Conservation (phyloP, 2,888 invertebrate species). For the Dyspetes luteomarginatus region DNA sequence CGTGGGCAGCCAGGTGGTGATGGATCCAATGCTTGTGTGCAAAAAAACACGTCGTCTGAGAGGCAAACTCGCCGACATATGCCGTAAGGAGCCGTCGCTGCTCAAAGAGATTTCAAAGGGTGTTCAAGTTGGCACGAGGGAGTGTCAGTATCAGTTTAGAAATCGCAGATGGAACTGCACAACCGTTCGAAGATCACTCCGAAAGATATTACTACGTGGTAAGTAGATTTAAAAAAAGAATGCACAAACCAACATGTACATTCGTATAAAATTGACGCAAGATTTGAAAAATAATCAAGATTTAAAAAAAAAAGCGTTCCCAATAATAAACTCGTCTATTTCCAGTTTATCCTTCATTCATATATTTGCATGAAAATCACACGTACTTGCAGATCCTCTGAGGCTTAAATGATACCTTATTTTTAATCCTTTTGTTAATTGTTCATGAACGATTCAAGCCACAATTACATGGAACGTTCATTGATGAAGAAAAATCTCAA, state of each 20-base stretch:
- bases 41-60: slow-evolving; percentile 92
- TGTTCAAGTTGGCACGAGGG: slow-evolving; percentile 91
- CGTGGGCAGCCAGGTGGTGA: slow-evolving; percentile 93
- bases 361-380: no score
- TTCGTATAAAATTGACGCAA: not conserved
- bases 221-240: no score
- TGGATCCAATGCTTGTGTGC: slow-evolving; percentile 95
- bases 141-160: slow-evolving; percentile 95
- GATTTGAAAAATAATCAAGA: not conserved
- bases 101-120: slow-evolving; percentile 93
- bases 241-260: not conserved
- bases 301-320: no score
- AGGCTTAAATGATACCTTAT: no score
- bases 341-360: no score
- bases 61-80: slow-evolving; percentile 92
- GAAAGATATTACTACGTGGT: slow-evolving; percentile 95
- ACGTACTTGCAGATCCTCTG: no score
- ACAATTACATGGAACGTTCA: no score
- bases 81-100: slow-evolving; percentile 92
- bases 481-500: no score
- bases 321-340: no score
- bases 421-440: no score
- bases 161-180: slow-evolving; percentile 96
- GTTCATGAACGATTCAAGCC: no score
- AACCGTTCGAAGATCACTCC: slow-evolving; percentile 90